A percentile compares a stretch with the other conserved stretches of the same genome.
Evolutionary conservation across 2,888 invertebrate genomes (phyloP).

Genomic region (Drosophila lutescens): DNA sequence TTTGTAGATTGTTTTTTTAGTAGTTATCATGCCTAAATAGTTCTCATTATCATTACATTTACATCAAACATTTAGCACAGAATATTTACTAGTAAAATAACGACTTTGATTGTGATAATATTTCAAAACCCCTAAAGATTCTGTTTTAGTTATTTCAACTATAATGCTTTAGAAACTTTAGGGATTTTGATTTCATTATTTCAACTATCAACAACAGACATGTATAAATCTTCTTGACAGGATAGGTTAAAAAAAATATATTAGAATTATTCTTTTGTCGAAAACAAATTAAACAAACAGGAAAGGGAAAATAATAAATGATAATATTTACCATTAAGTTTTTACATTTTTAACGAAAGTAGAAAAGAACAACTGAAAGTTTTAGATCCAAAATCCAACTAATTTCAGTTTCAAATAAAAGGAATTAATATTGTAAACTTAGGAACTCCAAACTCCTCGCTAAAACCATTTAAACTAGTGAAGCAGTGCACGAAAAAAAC

Average conservation of each 20-base stretch:
- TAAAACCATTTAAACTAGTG: neutral
- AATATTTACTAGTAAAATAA: no score
- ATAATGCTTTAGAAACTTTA: neutral
- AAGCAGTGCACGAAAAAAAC: neutral
- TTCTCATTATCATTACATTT: no score
- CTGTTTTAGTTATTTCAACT: conserved; percentile 1
- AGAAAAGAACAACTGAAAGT: no score
- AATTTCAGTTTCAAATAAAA: neutral
- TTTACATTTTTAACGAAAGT: no score
- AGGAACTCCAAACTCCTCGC: neutral
- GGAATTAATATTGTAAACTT: neutral
- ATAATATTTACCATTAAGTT: no score
- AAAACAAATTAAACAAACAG: no score
- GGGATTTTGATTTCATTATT: neutral
- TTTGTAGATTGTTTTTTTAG: neutral
- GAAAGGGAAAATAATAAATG: no score
- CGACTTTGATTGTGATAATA: neutral
- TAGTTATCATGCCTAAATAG: neutral
- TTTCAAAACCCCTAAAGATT: conserved; percentile 1
- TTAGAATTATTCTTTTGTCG: no score
- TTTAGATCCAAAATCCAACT: neutral
- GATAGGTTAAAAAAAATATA: no score
- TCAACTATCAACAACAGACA: neutral
- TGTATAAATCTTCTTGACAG: neutral
- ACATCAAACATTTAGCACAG: no score